Evolutionary conservation across 2,113 vertebrate species (phyloP).

Genomic region (Pipa parva): DNA sequence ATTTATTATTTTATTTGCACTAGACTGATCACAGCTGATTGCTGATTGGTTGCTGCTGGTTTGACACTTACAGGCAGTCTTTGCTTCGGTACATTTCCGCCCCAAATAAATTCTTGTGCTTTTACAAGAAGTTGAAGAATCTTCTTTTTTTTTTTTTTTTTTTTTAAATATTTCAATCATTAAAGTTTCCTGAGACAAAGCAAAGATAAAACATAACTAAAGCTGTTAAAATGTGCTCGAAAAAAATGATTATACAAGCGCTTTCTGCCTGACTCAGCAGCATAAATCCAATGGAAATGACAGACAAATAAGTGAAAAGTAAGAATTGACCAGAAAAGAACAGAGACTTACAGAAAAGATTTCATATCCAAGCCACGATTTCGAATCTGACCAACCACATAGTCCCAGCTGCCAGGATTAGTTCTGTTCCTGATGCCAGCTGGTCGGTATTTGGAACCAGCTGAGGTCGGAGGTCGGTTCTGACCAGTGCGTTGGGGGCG

Average conservation of each 20-base stretch:
- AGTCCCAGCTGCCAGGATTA: constrained; percentile 94
- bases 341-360: constrained; percentile 93
- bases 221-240: too few relatives aligned
- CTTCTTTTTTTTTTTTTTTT: too few relatives aligned
- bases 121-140: too few relatives aligned
- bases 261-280: not conserved
- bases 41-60: too few relatives aligned
- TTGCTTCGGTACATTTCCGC: too few relatives aligned
- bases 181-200: too few relatives aligned
- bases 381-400: constrained; percentile 95
- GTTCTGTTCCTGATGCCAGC: constrained; percentile 73
- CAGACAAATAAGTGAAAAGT: constrained; percentile 11
- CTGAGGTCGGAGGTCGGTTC: constrained; percentile 62
- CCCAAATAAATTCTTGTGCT: too few relatives aligned
- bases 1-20: too few relatives aligned
- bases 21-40: too few relatives aligned
- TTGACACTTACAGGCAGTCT: too few relatives aligned
- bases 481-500: constrained; percentile 62
- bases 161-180: too few relatives aligned
- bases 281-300: not conserved
- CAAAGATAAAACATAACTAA: too few relatives aligned
- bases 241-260: not conserved
- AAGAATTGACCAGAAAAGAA: constrained; percentile 33
- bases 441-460: constrained; percentile 74
- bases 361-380: constrained; percentile 96